Evolutionary conservation across 2,797 vertebrate species (phyloP).

Genomic region (Gobio occitaniae): DNA sequence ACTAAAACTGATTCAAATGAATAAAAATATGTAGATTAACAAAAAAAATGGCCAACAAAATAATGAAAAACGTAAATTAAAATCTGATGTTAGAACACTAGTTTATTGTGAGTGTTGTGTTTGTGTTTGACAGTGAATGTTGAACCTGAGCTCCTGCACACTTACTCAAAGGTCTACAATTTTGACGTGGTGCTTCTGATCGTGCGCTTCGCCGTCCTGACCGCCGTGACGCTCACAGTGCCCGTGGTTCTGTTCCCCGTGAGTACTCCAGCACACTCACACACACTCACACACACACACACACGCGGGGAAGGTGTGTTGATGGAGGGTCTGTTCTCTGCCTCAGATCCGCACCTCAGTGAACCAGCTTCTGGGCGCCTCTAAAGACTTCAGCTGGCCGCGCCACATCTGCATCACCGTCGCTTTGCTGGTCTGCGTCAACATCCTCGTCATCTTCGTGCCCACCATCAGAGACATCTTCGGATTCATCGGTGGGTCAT

Average conservation of each 20-base stretch:
- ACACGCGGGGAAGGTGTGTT: not conserved
- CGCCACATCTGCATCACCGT: slow-evolving; percentile 88
- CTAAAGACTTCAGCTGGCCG: slow-evolving; percentile 90
- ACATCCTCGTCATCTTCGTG: slow-evolving; percentile 91
- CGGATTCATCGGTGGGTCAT: slow-evolving; percentile 90
- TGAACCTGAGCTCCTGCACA: slow-evolving; percentile 92
- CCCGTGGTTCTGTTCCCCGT: slow-evolving; percentile 97
- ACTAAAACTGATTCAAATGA: too few relatives aligned
- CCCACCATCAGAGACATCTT: slow-evolving; percentile 96
- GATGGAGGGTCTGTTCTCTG: not conserved
- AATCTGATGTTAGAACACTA: not conserved
- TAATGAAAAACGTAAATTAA: too few relatives aligned
- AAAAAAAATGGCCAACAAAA: too few relatives aligned
- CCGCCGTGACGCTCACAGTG: slow-evolving; percentile 94
- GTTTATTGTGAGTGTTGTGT: not conserved
- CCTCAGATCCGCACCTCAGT: slow-evolving; percentile 92
- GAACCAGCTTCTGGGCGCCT: slow-evolving; percentile 86
- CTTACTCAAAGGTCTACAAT: slow-evolving; percentile 85
- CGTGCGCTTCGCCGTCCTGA: slow-evolving; percentile 92
- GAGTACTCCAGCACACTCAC: slow-evolving; percentile 69
- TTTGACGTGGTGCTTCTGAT: slow-evolving; percentile 87
- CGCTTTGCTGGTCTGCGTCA: slow-evolving; percentile 83
- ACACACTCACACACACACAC: too few relatives aligned
- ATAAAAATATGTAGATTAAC: too few relatives aligned
- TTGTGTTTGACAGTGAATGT: slow-evolving; percentile 75